A percentile compares a stretch with the other conserved stretches of the same genome.
phyloP scores from a whole-genome alignment of 2,113 vertebrate genomes.

The Aegotheles bennettii region DNA sequence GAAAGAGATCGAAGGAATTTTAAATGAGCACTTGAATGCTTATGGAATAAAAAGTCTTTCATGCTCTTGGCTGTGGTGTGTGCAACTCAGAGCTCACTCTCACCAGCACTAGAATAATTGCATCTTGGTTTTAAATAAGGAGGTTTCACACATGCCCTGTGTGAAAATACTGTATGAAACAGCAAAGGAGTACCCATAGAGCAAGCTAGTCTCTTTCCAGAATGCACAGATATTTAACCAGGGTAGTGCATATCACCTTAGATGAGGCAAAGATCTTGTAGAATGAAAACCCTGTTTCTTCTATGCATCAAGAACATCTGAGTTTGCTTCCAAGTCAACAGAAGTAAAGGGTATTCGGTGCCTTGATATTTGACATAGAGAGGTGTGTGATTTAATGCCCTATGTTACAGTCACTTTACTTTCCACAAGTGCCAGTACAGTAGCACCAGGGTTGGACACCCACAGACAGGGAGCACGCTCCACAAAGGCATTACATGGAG shows the following conservation, averaged over 20 bases:
- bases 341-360: neutral
- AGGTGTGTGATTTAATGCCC: neutral
- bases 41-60: neutral
- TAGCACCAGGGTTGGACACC: neutral
- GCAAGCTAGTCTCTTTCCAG: neutral
- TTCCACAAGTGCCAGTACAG: rapidly evolving
- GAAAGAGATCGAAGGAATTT: neutral
- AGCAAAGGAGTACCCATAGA: neutral
- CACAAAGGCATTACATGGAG: neutral
- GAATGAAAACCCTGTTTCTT: neutral
- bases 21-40: neutral
- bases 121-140: neutral
- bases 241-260: neutral
- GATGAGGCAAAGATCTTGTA: neutral
- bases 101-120: neutral
- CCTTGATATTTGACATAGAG: neutral
- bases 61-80: neutral
- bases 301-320: neutral
- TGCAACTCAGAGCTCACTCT: neutral
- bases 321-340: neutral
- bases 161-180: neutral
- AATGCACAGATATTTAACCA: neutral
- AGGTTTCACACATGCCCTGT: neutral
- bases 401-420: neutral
- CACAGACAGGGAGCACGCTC: neutral